Conservation (phyloP, 2,797 vertebrate genomes). For the Sternarchorhynchus goeldii region DNA sequence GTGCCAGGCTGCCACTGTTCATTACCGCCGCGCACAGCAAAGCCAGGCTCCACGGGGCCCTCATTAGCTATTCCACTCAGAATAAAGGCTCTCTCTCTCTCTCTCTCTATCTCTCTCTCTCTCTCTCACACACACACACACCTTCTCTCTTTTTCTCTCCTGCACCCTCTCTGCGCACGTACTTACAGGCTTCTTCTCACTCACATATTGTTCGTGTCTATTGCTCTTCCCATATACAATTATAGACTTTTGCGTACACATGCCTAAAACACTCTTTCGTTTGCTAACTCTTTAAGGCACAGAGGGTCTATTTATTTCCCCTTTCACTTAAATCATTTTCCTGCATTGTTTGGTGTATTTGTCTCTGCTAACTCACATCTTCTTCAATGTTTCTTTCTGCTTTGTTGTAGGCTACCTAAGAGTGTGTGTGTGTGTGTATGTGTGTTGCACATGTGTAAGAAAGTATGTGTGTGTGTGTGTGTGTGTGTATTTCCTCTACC, state of each 20-base stretch:
- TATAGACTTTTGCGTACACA: conserved; percentile 16
- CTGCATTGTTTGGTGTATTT: background rate
- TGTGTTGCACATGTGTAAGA: no score
- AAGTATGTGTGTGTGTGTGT: no score
- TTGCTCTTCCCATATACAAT: conserved; percentile 10
- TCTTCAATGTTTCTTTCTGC: background rate
- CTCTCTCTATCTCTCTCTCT: conserved; percentile 37
- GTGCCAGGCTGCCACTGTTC: conserved; percentile 66
- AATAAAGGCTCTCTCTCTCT: conserved; percentile 62
- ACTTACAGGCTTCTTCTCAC: conserved; percentile 19
- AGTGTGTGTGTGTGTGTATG: background rate
- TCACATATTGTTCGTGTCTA: background rate
- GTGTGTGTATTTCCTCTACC: no score
- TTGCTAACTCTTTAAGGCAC: conserved; percentile 20
- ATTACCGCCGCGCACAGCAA: conserved; percentile 61
- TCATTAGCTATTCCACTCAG: conserved; percentile 67
- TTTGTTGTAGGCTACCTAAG: background rate
- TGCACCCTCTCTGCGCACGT: background rate
- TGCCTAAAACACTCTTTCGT: conserved; percentile 21
- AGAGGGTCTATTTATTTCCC: background rate
- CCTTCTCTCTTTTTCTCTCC: conserved; percentile 10
- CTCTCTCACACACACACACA: conserved; percentile 13
- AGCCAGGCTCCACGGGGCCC: conserved; percentile 63
- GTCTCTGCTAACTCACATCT: background rate
- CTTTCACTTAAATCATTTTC: background rate